Conservation (phyloP, 2,888 invertebrate species). For the Sinohyriopsis cumingii region DNA sequence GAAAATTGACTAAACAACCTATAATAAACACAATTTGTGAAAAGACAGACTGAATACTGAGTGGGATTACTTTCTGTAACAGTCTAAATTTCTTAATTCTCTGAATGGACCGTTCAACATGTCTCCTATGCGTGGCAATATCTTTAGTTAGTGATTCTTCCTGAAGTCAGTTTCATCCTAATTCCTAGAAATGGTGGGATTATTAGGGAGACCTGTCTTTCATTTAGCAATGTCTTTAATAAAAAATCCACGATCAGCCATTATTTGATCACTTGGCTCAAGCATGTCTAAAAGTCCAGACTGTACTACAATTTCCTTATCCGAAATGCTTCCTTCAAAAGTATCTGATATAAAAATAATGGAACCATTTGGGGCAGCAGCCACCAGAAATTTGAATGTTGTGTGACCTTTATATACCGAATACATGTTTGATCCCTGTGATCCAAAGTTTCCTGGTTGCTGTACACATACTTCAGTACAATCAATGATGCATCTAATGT, state of each 20-base stretch:
- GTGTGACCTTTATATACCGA: conserved; percentile 11
- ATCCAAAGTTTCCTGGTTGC: conserved; percentile 7
- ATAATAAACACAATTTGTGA: no score
- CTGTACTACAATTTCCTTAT: neutral
- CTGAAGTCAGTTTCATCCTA: neutral
- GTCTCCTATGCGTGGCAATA: conserved; percentile 6
- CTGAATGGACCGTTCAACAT: conserved; percentile 5
- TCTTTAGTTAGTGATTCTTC: conserved; percentile 4
- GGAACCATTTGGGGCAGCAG: conserved; percentile 1
- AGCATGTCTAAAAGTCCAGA: conserved; percentile 6
- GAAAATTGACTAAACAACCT: no score
- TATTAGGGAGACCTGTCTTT: no score
- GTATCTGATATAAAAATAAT: conserved; percentile 1
- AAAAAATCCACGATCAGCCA: neutral
- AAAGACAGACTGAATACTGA: no score
- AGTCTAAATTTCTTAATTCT: neutral
- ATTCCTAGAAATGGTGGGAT: no score
- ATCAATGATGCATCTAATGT: conserved; percentile 11
- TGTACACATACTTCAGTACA: conserved; percentile 11
- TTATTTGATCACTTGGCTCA: neutral
- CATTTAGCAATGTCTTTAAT: no score
- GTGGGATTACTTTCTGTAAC: neutral
- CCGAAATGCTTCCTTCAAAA: conserved; percentile 1
- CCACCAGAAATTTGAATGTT: conserved; percentile 1
- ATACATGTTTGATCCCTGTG: conserved; percentile 8